A percentile compares a stretch with the other conserved stretches of the same genome.
These are phyloP conservation scores for Geotrypetes seraphini DNA, from an alignment of 2,797 vertebrate species.

Conservation along the genomic window DNA sequence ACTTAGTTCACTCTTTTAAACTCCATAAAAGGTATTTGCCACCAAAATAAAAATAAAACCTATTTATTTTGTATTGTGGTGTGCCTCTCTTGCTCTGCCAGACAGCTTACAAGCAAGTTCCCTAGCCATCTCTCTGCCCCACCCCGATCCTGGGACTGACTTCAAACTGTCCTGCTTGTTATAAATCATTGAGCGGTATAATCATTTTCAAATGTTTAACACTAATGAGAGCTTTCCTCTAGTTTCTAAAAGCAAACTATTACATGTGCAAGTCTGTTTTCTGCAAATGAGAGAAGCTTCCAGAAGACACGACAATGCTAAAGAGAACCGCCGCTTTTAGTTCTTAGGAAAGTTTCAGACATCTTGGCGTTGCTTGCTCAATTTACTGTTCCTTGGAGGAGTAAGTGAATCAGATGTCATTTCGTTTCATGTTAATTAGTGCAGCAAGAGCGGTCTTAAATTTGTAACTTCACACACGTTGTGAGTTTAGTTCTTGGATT, in stretches of 20 bases:
- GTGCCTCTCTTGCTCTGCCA: no score
- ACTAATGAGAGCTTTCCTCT: conserved; percentile 20
- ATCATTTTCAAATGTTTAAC: conserved; percentile 20
- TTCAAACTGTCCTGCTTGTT: conserved; percentile 1
- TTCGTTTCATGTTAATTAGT: not conserved
- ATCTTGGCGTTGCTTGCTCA: not conserved
- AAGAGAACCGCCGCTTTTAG: no score
- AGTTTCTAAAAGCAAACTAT: conserved; percentile 9
- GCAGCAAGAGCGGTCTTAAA: not conserved
- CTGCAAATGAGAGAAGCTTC: not conserved
- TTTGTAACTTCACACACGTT: not conserved
- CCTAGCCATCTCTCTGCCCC: no score
- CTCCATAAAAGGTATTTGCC: no score
- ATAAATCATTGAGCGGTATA: not conserved
- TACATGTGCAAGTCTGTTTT: not conserved
- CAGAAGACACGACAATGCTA: not conserved
- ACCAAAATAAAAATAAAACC: no score
- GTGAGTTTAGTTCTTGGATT: not conserved
- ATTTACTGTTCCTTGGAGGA: not conserved
- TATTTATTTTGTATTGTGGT: no score
- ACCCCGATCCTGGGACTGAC: not conserved
- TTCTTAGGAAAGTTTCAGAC: not conserved
- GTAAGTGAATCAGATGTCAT: not conserved
- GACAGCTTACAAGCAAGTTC: conserved; percentile 4
- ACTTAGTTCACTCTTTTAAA: no score